A percentile compares a stretch with the other conserved stretches of the same genome.
phyloP scores from a whole-genome alignment of 2,888 invertebrate genomes.

The Drosophila eohydei region DNA sequence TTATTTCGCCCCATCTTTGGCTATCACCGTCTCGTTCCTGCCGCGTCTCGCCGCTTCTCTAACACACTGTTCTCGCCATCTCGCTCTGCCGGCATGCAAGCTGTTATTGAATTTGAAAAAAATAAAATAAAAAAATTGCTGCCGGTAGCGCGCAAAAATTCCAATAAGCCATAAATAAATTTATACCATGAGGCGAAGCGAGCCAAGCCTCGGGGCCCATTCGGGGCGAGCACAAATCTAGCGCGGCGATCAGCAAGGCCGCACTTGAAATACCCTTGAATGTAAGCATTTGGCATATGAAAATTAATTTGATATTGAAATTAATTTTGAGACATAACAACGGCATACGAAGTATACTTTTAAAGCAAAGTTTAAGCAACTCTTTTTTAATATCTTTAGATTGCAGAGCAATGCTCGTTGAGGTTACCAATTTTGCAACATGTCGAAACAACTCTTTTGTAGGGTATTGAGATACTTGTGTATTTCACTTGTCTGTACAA shows the following conservation, averaged over 20 bases:
- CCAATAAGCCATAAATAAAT: conserved; percentile 82
- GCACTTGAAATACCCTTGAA: conserved; percentile 46
- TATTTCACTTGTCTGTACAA: conserved; percentile 74
- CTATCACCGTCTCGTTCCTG: not conserved
- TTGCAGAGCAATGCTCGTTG: not conserved
- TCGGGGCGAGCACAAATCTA: conserved; percentile 55
- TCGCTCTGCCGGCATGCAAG: conserved; percentile 52
- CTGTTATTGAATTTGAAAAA: conserved; percentile 77
- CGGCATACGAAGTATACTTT: no score
- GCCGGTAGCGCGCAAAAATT: conserved; percentile 80
- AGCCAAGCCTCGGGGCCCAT: conserved; percentile 75
- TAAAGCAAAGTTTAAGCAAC: no score
- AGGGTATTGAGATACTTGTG: conserved; percentile 37
- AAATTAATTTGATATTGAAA: conserved; percentile 14
- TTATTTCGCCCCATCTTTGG: conserved; percentile 55
- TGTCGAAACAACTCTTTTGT: not conserved
- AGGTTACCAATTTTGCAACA: not conserved
- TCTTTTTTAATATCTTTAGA: not conserved
- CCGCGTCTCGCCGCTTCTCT: conserved; percentile 8
- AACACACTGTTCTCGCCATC: conserved; percentile 24
- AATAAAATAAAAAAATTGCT: conserved; percentile 73
- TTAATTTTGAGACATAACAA: not conserved
- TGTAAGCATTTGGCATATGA: not conserved
- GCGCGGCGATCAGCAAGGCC: conserved; percentile 40
- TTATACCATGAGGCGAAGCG: conserved; percentile 77